Percentiles rank a stretch among this genome's conserved stretches.
These are phyloP conservation scores for Oncorhynchus kisutch DNA, from an alignment of 2,113 vertebrate species.

Conservation along the genomic window DNA sequence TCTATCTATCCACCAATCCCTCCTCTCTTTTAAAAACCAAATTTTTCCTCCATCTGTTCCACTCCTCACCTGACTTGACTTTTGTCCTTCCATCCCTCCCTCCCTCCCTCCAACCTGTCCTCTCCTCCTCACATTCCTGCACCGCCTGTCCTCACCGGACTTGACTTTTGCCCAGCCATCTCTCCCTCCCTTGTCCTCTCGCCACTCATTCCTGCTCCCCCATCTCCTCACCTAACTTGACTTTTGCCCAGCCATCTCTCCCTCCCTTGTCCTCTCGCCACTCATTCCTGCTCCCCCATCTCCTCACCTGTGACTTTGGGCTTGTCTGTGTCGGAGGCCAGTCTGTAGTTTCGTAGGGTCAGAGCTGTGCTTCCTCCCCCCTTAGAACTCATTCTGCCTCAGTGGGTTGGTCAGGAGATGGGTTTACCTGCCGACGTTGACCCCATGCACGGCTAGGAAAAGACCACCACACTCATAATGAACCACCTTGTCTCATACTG, in stretches of 20 bases:
- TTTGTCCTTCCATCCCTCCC: slow-evolving; percentile 42
- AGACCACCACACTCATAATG: neutral
- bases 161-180: slow-evolving; percentile 54
- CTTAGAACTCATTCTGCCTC: slow-evolving; percentile 84
- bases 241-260: slow-evolving; percentile 47
- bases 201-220: no score
- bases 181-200: no score
- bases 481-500: no score
- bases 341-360: slow-evolving; percentile 84
- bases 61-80: slow-evolving; percentile 27
- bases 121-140: slow-evolving; percentile 71
- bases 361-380: slow-evolving; percentile 79
- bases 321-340: slow-evolving; percentile 87
- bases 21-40: no score
- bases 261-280: neutral
- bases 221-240: slow-evolving; percentile 17
- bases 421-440: neutral
- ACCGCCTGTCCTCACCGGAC: no score
- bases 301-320: slow-evolving; percentile 82
- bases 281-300: slow-evolving; percentile 6
- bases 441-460: neutral
- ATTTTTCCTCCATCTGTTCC: no score
- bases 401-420: neutral
- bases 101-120: no score
- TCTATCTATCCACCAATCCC: no score